Conservation (phyloP, 1,140 invertebrate genomes). For the Caerostris extrusa region DNA sequence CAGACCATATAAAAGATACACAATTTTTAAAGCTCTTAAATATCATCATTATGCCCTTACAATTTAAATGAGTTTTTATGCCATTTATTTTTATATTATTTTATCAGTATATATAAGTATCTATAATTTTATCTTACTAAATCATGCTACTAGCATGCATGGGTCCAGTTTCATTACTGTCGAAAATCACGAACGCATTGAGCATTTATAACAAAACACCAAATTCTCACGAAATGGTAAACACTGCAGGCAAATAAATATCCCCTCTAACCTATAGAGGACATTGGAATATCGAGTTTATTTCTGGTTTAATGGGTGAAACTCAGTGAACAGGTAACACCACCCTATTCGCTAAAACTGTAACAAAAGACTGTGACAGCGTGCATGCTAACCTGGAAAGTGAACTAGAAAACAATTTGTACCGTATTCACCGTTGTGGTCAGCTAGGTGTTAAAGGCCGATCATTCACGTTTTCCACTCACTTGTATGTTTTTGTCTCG, state of each 20-base stretch:
- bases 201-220: background rate
- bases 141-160: background rate
- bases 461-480: background rate
- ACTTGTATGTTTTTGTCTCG: background rate
- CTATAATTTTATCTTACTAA: background rate
- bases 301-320: background rate
- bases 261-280: background rate
- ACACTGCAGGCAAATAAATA: constrained; percentile 1
- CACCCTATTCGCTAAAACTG: constrained; percentile 20
- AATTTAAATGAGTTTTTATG: too few species aligned
- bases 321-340: constrained; percentile 13
- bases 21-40: too few species aligned
- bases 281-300: background rate
- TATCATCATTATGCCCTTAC: too few species aligned
- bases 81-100: too few species aligned
- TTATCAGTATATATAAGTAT: too few species aligned
- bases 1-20: too few species aligned
- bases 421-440: background rate
- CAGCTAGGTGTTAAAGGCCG: constrained; percentile 27
- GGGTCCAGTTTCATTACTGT: background rate
- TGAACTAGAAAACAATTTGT: constrained; percentile 28
- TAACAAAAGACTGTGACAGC: background rate
- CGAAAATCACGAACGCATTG: background rate
- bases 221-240: background rate
- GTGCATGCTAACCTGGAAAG: background rate